Percentiles rank a stretch among this genome's conserved stretches.
phyloP scores from a whole-genome alignment of 2,113 vertebrate genomes.

The Sinocyclocheilus anophthalmus region DNA sequence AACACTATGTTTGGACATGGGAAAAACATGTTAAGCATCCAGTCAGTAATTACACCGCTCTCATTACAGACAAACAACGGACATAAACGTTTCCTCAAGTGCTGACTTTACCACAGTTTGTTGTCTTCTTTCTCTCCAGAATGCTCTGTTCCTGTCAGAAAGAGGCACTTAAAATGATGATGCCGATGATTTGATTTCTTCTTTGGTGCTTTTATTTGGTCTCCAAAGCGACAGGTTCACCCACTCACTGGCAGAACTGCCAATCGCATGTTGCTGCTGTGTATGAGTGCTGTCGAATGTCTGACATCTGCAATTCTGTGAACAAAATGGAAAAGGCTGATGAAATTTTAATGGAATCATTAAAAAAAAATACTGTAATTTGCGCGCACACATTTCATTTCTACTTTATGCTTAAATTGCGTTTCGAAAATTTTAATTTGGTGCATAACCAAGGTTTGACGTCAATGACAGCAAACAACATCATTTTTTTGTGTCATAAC shows the following conservation, averaged over 20 bases:
- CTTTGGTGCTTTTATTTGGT: neutral
- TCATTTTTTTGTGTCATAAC: neutral
- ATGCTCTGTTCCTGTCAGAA: neutral
- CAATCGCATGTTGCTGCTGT: neutral
- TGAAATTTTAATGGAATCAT: neutral
- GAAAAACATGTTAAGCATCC: constrained; percentile 6
- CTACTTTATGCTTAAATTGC: no score
- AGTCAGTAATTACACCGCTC: constrained; percentile 30
- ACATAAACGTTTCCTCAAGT: constrained; percentile 19
- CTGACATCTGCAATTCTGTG: constrained; percentile 1
- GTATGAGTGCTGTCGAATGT: neutral
- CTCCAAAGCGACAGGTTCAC: neutral
- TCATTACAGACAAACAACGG: constrained; percentile 5
- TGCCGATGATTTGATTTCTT: neutral
- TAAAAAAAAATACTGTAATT: neutral
- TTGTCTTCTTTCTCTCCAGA: neutral
- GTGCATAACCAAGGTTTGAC: neutral
- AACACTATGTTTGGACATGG: neutral
- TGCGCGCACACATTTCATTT: neutral
- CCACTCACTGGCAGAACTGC: neutral
- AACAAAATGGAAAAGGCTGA: neutral
- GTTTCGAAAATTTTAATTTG: neutral
- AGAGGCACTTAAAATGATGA: neutral
- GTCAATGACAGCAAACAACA: neutral
- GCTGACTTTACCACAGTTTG: neutral